These are phyloP conservation scores for Octonoba sinensis DNA, from an alignment of 2,888 invertebrate genomes.

Conservation along the genomic window DNA sequence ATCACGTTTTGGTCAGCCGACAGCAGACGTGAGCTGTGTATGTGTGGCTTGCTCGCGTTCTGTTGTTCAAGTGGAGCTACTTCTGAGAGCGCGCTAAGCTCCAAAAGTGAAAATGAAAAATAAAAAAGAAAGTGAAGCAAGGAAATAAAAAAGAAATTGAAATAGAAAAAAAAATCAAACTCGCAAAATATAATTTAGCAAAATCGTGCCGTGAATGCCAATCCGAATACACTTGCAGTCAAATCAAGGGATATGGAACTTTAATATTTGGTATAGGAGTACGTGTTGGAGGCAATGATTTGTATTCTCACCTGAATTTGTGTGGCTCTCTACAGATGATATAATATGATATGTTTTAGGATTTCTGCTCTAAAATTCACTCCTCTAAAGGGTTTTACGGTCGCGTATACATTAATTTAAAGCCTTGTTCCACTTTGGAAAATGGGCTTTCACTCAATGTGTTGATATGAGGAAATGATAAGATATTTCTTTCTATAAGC, in stretches of 20 bases:
- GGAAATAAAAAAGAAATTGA: constrained; percentile 11
- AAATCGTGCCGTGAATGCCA: constrained; percentile 51
- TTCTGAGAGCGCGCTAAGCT: background rate
- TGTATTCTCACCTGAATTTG: constrained; percentile 16
- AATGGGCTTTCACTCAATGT: too few species aligned
- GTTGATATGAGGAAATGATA: too few species aligned
- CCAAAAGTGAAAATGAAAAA: constrained; percentile 1
- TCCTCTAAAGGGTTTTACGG: too few species aligned
- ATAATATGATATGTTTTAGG: constrained; percentile 1
- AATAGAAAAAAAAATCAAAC: constrained; percentile 31
- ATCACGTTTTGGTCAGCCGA: constrained; percentile 57
- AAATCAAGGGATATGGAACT: constrained; percentile 33
- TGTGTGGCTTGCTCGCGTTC: too few species aligned
- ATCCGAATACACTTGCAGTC: constrained; percentile 16
- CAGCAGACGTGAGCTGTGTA: constrained; percentile 20
- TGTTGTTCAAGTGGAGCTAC: too few species aligned
- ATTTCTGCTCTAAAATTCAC: too few species aligned
- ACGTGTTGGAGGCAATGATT: background rate
- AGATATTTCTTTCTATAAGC: too few species aligned
- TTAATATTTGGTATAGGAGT: constrained; percentile 46
- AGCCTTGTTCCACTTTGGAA: too few species aligned
- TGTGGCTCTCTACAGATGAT: background rate
- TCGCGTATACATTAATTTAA: too few species aligned
- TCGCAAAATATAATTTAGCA: constrained; percentile 56
- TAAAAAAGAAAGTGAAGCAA: constrained; percentile 19